These are phyloP conservation scores for Thamnophis sirtalis DNA, from an alignment of 2,113 vertebrate species.

Conservation along the genomic window DNA sequence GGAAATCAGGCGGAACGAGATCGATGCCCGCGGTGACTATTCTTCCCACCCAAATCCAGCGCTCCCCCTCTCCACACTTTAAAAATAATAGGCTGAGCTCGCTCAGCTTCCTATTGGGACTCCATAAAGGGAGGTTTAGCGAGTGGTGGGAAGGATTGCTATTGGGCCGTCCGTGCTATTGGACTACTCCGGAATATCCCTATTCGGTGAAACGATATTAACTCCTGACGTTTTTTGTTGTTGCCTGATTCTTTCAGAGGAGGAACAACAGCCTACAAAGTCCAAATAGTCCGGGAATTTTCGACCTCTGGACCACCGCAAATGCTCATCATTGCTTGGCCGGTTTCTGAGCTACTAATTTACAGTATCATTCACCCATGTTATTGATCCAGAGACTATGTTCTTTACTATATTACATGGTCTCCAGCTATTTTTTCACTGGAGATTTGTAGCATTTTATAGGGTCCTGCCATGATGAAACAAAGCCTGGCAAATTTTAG, in stretches of 20 bases:
- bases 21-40: not conserved
- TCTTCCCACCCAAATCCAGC: not conserved
- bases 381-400: not conserved
- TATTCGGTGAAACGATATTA: not conserved
- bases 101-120: not conserved
- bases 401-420: not conserved
- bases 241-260: not conserved
- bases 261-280: not conserved
- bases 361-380: not conserved
- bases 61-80: accelerated
- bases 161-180: not conserved
- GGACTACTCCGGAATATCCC: not conserved
- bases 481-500: not conserved
- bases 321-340: not conserved
- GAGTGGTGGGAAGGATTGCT: not conserved
- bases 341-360: not conserved
- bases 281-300: not conserved
- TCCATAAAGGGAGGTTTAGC: not conserved
- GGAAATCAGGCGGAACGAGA: not conserved
- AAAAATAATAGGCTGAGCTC: not conserved
- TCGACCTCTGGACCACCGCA: not conserved
- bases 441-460: not conserved
- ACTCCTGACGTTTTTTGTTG: not conserved
- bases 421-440: not conserved
- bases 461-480: not conserved